Evolutionary conservation across 2,888 invertebrate genomes (phyloP), one percentile per base, ranked within the genome.

Genomic region (Unio delphinus): DNA sequence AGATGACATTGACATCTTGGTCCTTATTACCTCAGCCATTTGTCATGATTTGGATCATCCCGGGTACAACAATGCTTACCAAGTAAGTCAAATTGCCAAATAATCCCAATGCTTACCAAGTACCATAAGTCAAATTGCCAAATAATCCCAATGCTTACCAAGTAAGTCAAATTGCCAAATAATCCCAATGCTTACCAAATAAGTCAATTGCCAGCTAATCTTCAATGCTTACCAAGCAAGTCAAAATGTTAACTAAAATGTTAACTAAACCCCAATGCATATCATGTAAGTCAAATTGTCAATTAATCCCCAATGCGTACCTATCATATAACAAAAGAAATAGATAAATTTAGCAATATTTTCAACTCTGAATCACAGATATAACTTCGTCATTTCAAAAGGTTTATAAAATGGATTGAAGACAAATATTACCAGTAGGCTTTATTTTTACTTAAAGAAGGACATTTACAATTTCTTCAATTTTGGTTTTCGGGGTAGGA

Each of bases 1-100:
- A 73, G 94, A 94, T 69, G 93, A 94, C 81, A 91, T 95, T 80
- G 95, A 95, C 90, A 93, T 94, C 73, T 91, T 95, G 69, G 93
- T 95, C 76, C 83, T 90, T 30, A 75, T 90, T 30, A 86, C 88
- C 28, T 85, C 90, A 30, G 88, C 89, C 67, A 86, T 90, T 66
- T 89, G 89, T 74, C 90, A 90, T 76, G 90, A 90, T 72, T 81
- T 90, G 8, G 90, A 89, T 72, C 90, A 90, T 73, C 89, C 90
- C 7, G 90, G 90, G 28, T 90, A 88, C 74, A 90, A 89, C 79
- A 90, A 90, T 74, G 85, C 89, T 58, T 90, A 88, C 76, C 88
- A 88, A 82, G 88, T 88, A 74, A 68, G 54, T 62, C n/a, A 28
- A 28, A 28, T 28, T 28, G 28, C 28, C 28, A 28, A 28, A 28